Conservation (phyloP, 2,113 vertebrate species). For the Phrynocephalus versicolor region DNA sequence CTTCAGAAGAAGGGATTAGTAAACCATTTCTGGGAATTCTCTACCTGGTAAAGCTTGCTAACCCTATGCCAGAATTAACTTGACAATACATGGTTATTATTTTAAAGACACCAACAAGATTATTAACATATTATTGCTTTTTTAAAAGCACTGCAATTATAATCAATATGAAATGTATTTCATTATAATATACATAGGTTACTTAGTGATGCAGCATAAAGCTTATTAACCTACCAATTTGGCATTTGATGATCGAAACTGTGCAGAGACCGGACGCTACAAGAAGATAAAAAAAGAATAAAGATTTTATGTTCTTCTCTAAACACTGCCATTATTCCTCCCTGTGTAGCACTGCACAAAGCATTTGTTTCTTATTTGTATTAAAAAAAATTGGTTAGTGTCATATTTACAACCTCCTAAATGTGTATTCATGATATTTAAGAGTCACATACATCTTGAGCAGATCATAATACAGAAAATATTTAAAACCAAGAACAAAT, state of each 20-base stretch:
- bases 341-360: neutral
- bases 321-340: constrained; percentile 20
- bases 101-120: no score
- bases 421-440: neutral
- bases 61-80: no score
- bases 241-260: constrained; percentile 62
- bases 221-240: constrained; percentile 72
- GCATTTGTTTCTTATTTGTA: neutral
- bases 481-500: neutral
- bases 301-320: constrained; percentile 51
- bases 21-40: no score
- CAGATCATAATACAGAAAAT: neutral
- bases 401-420: neutral
- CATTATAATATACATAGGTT: neutral
- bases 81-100: no score
- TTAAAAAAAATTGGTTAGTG: constrained; percentile 14
- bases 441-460: no score
- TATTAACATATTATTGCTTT: no score
- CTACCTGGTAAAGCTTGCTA: no score
- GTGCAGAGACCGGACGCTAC: constrained; percentile 76
- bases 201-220: constrained; percentile 45
- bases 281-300: constrained; percentile 69
- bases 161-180: neutral
- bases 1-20: no score
- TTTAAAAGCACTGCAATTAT: neutral